Conservation (phyloP, 2,797 vertebrate species). For the Myotis vivesi region DNA sequence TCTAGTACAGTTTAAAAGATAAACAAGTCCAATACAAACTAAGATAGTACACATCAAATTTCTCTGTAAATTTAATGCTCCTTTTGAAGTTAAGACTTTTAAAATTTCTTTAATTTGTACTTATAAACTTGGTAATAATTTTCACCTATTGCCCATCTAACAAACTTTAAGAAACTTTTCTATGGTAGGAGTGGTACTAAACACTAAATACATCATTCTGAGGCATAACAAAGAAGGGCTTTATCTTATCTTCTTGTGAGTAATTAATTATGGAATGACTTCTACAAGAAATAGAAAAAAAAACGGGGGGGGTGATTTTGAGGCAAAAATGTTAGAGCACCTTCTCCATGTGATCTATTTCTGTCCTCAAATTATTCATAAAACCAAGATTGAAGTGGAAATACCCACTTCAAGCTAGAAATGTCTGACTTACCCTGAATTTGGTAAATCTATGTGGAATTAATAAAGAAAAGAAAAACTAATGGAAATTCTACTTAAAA, state of each 20-base stretch:
- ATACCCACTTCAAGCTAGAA: not conserved
- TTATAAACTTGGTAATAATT: not conserved
- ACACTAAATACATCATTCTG: not conserved
- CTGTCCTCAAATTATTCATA: not conserved
- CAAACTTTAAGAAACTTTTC: not conserved
- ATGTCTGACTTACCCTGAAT: not conserved
- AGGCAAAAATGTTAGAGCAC: not conserved
- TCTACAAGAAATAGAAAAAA: not conserved
- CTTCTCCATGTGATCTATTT: not conserved
- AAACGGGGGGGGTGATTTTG: not conserved
- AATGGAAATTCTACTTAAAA: not conserved
- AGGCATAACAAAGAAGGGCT: not conserved
- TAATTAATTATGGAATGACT: not conserved
- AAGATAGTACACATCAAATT: not conserved
- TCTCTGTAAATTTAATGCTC: not conserved
- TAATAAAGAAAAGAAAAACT: not conserved
- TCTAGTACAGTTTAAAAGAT: not conserved
- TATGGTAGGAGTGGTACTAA: not conserved
- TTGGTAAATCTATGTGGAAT: not conserved
- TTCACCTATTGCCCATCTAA: not conserved
- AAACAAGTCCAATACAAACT: not conserved
- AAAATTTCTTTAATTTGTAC: not conserved
- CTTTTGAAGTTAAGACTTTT: not conserved
- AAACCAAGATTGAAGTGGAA: not conserved
- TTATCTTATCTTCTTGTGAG: not conserved